Evolutionary conservation across 1,140 invertebrate species (phyloP).

Genomic region (Spodoptera litura): DNA sequence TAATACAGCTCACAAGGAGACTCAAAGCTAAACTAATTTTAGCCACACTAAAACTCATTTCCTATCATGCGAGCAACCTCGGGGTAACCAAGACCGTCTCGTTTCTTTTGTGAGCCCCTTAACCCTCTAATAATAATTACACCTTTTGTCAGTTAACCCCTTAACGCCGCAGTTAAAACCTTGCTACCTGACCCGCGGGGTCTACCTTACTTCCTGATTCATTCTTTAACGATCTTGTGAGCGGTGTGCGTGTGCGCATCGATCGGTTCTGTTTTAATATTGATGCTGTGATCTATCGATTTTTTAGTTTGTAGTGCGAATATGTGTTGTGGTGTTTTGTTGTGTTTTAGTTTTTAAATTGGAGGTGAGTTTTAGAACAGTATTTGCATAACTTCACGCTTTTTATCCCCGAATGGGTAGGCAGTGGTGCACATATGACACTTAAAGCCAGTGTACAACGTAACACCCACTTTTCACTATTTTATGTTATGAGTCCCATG

Average conservation of each 20-base stretch:
- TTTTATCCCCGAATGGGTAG: no score
- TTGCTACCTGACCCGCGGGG: conserved; percentile 78
- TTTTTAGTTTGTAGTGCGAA: neutral
- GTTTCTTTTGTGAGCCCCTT: conserved; percentile 68
- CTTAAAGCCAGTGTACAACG: no score
- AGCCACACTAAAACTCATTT: conserved; percentile 43
- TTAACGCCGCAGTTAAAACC: conserved; percentile 73
- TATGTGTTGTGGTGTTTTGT: conserved; percentile 18
- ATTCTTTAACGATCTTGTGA: conserved; percentile 75
- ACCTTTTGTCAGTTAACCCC: conserved; percentile 82
- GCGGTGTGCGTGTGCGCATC: conserved; percentile 78
- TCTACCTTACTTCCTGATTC: conserved; percentile 77
- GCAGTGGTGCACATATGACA: no score
- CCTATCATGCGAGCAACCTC: conserved; percentile 64
- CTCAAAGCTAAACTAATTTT: conserved; percentile 28
- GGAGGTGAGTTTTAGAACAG: neutral
- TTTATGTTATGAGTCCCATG: no score
- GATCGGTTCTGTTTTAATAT: conserved; percentile 58
- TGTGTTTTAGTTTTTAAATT: conserved; percentile 7
- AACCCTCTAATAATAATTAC: conserved; percentile 82
- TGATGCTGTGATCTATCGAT: conserved; percentile 7
- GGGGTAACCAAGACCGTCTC: conserved; percentile 69
- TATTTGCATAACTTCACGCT: neutral
- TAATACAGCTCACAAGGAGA: neutral
- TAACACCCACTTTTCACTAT: no score